Percentiles rank a stretch among this genome's conserved stretches.
Conservation (phyloP, 1,140 invertebrate genomes). For the Drosophila ficusphila region DNA sequence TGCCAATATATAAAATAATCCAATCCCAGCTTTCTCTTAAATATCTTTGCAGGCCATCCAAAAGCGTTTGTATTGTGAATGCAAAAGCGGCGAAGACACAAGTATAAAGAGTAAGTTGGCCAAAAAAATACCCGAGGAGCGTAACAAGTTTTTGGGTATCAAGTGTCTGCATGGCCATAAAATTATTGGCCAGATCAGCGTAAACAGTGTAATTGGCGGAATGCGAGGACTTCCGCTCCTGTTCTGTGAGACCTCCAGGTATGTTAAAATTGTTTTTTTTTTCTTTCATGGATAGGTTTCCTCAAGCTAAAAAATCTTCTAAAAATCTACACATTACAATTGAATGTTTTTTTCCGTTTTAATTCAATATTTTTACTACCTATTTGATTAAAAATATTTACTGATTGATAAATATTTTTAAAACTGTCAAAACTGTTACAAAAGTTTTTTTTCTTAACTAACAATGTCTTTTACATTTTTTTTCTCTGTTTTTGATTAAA, state of each 20-base stretch:
- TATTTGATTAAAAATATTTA: too few relatives aligned
- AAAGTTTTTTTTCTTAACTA: too few relatives aligned
- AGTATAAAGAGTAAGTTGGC: conserved; percentile 29
- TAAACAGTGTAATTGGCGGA: conserved; percentile 92
- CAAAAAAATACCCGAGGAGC: conserved; percentile 23
- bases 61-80: neutral
- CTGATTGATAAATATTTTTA: too few relatives aligned
- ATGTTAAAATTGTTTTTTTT: too few relatives aligned
- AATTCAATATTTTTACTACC: too few relatives aligned
- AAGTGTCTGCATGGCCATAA: conserved; percentile 32
- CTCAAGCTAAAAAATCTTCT: too few relatives aligned
- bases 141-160: conserved; percentile 37
- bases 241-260: conserved; percentile 94
- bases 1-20: neutral
- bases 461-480: too few relatives aligned
- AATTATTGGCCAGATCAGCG: conserved; percentile 27
- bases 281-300: too few relatives aligned
- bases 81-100: neutral
- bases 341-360: too few relatives aligned
- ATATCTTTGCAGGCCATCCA: neutral
- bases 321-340: too few relatives aligned
- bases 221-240: conserved; percentile 97
- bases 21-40: neutral
- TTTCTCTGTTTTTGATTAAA: too few relatives aligned
- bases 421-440: too few relatives aligned